Evolutionary conservation across 2,113 vertebrate genomes (phyloP).

Genomic region (Stigmatopora argus): DNA sequence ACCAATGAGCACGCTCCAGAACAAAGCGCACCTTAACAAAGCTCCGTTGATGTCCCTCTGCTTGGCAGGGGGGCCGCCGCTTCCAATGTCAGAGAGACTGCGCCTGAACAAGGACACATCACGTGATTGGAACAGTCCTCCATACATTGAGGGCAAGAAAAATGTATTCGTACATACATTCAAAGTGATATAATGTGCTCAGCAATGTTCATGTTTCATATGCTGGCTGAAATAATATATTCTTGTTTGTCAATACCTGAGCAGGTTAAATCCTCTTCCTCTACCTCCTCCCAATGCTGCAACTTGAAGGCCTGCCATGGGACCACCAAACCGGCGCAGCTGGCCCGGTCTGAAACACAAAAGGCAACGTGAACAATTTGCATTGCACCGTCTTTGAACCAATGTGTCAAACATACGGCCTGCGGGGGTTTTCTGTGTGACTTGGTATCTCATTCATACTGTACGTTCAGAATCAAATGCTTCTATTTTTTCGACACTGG

Average conservation of each 20-base stretch:
- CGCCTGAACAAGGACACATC: slow-evolving; percentile 68
- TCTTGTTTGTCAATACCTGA: slow-evolving; percentile 74
- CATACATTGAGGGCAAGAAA: not conserved
- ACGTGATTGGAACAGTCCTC: not conserved
- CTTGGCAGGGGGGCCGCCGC: slow-evolving; percentile 93
- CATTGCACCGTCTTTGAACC: too few relatives aligned
- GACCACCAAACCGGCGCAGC: slow-evolving; percentile 73
- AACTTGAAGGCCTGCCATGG: slow-evolving; percentile 86
- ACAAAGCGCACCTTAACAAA: slow-evolving; percentile 78
- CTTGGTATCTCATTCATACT: too few relatives aligned
- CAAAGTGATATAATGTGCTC: too few relatives aligned
- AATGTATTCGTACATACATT: too few relatives aligned
- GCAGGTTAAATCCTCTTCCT: slow-evolving; percentile 88
- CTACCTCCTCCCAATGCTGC: slow-evolving; percentile 80
- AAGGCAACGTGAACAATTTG: not conserved
- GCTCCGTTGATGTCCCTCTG: slow-evolving; percentile 97
- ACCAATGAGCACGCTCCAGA: not conserved
- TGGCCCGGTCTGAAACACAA: slow-evolving; percentile 79
- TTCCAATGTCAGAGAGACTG: slow-evolving; percentile 89
- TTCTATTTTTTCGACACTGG: too few relatives aligned
- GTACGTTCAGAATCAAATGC: too few relatives aligned
- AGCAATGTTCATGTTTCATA: too few relatives aligned
- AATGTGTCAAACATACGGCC: too few relatives aligned
- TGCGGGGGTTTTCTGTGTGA: too few relatives aligned
- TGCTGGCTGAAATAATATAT: too few relatives aligned